Conservation (phyloP, 2,113 vertebrate genomes). For the Tychaedon coryphoeus region DNA sequence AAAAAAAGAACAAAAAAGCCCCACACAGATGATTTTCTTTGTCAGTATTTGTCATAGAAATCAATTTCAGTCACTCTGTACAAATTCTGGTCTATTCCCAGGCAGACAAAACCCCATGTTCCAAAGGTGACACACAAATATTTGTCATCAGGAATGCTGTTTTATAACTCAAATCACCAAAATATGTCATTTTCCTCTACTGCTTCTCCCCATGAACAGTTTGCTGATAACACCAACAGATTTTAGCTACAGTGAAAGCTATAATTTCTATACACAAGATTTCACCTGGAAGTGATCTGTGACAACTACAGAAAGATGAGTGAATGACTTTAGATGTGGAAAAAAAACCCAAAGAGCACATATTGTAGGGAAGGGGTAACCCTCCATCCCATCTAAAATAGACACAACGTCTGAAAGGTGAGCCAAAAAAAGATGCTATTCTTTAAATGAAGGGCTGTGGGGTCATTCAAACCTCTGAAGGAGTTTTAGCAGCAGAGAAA, state of each 20-base stretch:
- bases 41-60: neutral
- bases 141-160: neutral
- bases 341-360: neutral
- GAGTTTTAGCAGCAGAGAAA: conserved; percentile 21
- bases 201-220: neutral
- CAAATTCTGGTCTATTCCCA: neutral
- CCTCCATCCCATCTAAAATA: neutral
- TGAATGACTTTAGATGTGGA: neutral
- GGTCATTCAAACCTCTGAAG: neutral
- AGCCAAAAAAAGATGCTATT: neutral
- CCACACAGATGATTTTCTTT: neutral
- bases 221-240: neutral
- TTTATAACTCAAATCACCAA: neutral
- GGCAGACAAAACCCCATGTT: neutral
- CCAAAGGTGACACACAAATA: neutral
- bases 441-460: neutral
- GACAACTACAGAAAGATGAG: neutral
- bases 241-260: conserved; percentile 35
- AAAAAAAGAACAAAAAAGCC: neutral
- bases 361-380: neutral
- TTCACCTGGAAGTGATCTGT: conserved; percentile 29
- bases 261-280: conserved; percentile 12
- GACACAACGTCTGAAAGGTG: neutral
- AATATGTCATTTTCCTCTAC: neutral
- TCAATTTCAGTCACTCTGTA: neutral